Conservation (phyloP, 2,797 vertebrate genomes). For the Paedocypris micromegethes region DNA sequence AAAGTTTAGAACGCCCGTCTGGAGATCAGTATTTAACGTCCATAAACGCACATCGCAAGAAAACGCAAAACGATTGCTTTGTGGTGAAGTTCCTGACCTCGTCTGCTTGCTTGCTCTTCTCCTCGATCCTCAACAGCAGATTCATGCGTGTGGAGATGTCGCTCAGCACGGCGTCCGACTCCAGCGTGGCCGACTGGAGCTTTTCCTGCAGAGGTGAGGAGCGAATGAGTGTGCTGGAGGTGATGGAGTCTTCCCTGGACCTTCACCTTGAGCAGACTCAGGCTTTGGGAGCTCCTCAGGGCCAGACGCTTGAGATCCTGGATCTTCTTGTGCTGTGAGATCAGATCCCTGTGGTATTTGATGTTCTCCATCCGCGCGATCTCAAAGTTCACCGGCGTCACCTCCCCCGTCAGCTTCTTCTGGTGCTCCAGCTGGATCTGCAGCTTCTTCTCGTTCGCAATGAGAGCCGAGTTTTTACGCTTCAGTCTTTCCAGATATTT, state of each 20-base stretch:
- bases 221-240: too few relatives aligned
- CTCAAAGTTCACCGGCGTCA: constrained; percentile 64
- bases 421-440: constrained; percentile 67
- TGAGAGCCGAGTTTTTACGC: constrained; percentile 65
- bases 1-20: not conserved
- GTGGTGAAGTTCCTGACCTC: constrained; percentile 55
- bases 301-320: constrained; percentile 62
- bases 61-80: too few relatives aligned
- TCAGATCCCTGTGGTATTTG: constrained; percentile 60
- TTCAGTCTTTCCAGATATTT: constrained; percentile 65
- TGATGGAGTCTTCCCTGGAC: too few relatives aligned
- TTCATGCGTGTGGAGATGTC: constrained; percentile 59
- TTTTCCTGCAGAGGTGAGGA: constrained; percentile 58
- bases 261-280: constrained; percentile 58
- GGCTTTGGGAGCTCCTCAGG: constrained; percentile 21
- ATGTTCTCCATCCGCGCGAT: constrained; percentile 70
- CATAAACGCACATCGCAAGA: too few relatives aligned
- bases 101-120: constrained; percentile 59
- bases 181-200: constrained; percentile 54
- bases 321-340: constrained; percentile 63
- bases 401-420: constrained; percentile 62
- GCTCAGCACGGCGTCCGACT: constrained; percentile 51
- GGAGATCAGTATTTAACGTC: not conserved
- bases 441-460: constrained; percentile 65
- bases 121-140: constrained; percentile 63